Base-by-base conservation (phyloP, 2,797 vertebrate species). In the Trematomus bernacchii region DNA sequence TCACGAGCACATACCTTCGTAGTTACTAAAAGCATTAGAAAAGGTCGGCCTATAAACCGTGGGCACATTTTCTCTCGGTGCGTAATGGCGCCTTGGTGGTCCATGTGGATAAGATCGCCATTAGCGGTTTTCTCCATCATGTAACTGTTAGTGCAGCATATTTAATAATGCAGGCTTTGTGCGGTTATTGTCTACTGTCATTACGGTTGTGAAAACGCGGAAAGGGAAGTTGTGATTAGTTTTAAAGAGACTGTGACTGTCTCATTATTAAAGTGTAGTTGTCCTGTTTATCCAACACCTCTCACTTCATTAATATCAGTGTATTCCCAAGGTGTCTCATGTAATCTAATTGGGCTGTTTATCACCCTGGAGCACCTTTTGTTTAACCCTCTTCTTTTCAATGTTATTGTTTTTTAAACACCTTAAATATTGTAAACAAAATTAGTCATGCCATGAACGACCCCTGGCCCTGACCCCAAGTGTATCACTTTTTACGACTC, bases 61-160 rank as follows among this genome's bases (percentile, higher is more conserved):
- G 73, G 63, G 69, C 60, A 7, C 52, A 70, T 87, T 79, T 77
- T 76, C 55, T 77, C 68, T 59, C 66, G 1, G 71, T 77, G 85
- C 61, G 76, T 80, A 80, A 89, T 79, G 71, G 69, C 69, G 68
- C 73, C 42, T 52, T 71, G 88, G 88, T 90, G 92, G 86, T 92
- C 86, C 87, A 85, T 89, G 82, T 87, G 85, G 82, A 74, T 66
- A 13, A 54, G 27, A 60, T 85, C 74, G 52, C 71, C 83, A 81
- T 91, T 57, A 87, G 67, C 67, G 54, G 61, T 80, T 76, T 37
- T 80, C 59, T 79, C 66, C 74, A 57, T 79, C 66, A 21, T 79
- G 73, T 66, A 27, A 55, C 51, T 60, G 73, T 48, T 71, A 58
- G 44, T 48, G 54, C 61, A 33, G 47, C 33, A 82, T 71, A 78